phyloP scores from a whole-genome alignment of 92 coral and sea anemone genomes.

The Epizoanthus ramosus region DNA sequence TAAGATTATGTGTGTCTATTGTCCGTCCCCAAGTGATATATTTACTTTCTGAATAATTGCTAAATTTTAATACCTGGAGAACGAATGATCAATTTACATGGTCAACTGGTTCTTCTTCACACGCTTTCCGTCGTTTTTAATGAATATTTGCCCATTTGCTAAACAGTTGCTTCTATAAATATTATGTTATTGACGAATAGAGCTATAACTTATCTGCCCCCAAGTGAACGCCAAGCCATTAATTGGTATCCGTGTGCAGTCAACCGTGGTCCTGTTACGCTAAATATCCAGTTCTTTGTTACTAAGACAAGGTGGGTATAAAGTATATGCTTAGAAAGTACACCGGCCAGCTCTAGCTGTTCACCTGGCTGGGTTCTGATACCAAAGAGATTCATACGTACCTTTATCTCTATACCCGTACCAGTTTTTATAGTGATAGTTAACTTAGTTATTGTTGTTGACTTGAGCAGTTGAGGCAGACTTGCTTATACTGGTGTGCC shows the following conservation, averaged over 20 bases:
- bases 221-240: not conserved
- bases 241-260: not conserved
- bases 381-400: too few species aligned
- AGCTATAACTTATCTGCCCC: constrained; percentile 10
- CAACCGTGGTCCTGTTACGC: not conserved
- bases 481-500: too few species aligned
- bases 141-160: constrained; percentile 21
- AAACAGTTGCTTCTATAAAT: constrained; percentile 30
- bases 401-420: too few species aligned
- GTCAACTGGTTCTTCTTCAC: not conserved
- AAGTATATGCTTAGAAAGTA: too few species aligned
- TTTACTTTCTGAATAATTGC: constrained; percentile 37
- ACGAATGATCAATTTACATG: constrained; percentile 18
- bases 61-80: constrained; percentile 30
- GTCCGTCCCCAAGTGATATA: constrained; percentile 18
- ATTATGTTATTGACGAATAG: constrained; percentile 10
- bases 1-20: constrained; percentile 1
- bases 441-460: too few species aligned
- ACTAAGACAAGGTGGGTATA: too few species aligned
- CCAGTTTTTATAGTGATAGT: too few species aligned
- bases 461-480: too few species aligned
- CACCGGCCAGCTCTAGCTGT: too few species aligned
- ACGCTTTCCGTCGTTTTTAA: constrained; percentile 15
- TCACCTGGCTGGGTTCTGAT: too few species aligned
- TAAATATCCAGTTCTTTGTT: not conserved